A percentile compares a stretch with the other conserved stretches of the same genome.
phyloP scores from a whole-genome alignment of 2,888 invertebrate species.

The Notodromas monacha region DNA sequence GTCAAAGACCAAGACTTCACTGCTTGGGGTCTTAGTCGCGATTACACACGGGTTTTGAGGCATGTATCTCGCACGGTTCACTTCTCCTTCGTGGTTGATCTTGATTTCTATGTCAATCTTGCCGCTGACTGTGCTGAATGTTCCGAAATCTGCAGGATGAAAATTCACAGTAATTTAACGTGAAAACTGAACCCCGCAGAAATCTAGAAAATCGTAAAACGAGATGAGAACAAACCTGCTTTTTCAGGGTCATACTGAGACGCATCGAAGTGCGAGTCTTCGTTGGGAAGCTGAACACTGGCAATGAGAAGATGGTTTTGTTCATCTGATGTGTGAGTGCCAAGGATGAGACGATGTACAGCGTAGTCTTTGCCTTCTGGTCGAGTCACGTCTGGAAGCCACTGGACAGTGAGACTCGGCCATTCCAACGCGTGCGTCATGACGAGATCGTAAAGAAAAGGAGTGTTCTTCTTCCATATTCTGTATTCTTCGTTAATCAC shows the following conservation, averaged over 20 bases:
- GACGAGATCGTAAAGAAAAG: slow-evolving; percentile 85
- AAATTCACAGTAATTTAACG: too few relatives aligned
- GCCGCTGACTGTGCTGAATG: slow-evolving; percentile 92
- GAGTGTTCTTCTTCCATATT: slow-evolving; percentile 99
- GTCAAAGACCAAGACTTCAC: slow-evolving; percentile 93
- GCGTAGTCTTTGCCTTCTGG: slow-evolving; percentile 95
- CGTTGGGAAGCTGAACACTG: slow-evolving; percentile 89
- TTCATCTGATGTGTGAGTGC: slow-evolving; percentile 97
- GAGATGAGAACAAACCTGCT: slow-evolving; percentile 33
- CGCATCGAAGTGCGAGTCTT: slow-evolving; percentile 85
- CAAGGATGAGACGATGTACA: slow-evolving; percentile 75
- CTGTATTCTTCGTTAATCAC: slow-evolving; percentile 99
- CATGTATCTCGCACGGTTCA: slow-evolving; percentile 94
- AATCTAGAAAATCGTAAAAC: slow-evolving; percentile 7
- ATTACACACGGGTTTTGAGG: slow-evolving; percentile 97
- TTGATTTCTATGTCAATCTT: slow-evolving; percentile 99
- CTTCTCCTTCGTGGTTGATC: slow-evolving; percentile 98
- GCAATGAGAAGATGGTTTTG: slow-evolving; percentile 94
- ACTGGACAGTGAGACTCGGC: slow-evolving; percentile 98
- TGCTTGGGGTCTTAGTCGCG: slow-evolving; percentile 97
- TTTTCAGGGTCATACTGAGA: slow-evolving; percentile 97
- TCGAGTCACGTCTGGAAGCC: slow-evolving; percentile 86
- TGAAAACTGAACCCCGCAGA: too few relatives aligned
- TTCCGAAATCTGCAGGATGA: slow-evolving; percentile 51
- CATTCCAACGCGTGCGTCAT: slow-evolving; percentile 99